A percentile compares a stretch with the other conserved stretches of the same genome.
Conservation (phyloP, 2,888 invertebrate species). For the Tachina grossa region DNA sequence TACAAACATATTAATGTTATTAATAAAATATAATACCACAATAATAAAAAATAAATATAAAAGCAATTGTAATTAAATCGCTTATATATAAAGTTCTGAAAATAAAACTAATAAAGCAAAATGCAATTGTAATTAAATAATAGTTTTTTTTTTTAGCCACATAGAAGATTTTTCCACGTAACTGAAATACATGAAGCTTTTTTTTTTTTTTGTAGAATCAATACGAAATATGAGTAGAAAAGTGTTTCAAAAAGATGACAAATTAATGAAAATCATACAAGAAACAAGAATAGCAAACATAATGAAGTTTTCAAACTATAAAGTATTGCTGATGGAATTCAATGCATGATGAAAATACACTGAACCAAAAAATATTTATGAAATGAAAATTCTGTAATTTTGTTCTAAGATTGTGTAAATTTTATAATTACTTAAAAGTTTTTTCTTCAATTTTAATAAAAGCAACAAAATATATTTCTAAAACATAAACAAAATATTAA, state of each 20-base stretch:
- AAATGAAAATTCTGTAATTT: too few relatives aligned
- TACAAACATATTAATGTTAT: slow-evolving; percentile 21
- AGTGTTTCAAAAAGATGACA: background rate
- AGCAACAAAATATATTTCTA: too few relatives aligned
- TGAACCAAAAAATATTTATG: too few relatives aligned
- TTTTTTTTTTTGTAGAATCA: background rate
- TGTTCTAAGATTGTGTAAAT: too few relatives aligned
- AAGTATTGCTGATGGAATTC: background rate
- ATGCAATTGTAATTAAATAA: slow-evolving; percentile 41
- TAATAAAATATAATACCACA: slow-evolving; percentile 20
- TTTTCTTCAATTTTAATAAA: too few relatives aligned
- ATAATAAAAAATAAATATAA: slow-evolving; percentile 25
- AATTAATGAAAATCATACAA: background rate
- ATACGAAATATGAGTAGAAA: slow-evolving; percentile 36
- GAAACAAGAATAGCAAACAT: background rate
- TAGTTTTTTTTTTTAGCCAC: slow-evolving; percentile 20
- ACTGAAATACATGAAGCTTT: background rate
- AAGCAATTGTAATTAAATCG: slow-evolving; percentile 63
- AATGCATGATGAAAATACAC: too few relatives aligned
- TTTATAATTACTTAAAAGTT: too few relatives aligned
- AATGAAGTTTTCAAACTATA: background rate
- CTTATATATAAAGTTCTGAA: slow-evolving; percentile 46
- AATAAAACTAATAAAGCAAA: slow-evolving; percentile 12
- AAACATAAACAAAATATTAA: too few relatives aligned
- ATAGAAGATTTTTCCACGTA: slow-evolving; percentile 28